These are phyloP conservation scores for Cheilosia impressa DNA, from an alignment of 2,888 invertebrate genomes.

Conservation along the genomic window DNA sequence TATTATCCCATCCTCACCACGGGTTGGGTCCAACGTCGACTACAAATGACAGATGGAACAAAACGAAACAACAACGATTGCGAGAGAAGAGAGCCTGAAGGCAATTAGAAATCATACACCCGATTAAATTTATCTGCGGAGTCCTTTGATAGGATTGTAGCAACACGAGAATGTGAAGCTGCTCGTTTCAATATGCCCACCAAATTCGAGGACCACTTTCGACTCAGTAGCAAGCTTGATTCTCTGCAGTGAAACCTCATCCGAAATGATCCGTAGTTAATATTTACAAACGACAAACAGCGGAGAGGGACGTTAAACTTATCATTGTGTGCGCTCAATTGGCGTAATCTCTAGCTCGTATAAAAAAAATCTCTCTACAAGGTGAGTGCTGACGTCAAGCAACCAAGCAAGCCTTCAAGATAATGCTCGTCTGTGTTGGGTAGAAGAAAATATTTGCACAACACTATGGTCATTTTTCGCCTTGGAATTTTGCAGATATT, in stretches of 20 bases:
- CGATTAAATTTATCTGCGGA: no score
- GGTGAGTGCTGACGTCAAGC: slow-evolving; percentile 52
- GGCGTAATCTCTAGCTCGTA: slow-evolving; percentile 23
- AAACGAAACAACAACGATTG: no score
- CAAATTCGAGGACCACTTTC: no score
- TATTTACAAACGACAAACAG: slow-evolving; percentile 9
- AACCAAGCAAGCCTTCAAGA: slow-evolving; percentile 38
- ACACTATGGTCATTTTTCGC: slow-evolving; percentile 50
- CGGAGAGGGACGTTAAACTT: background rate
- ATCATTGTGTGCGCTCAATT: slow-evolving; percentile 12
- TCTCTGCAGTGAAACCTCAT: background rate
- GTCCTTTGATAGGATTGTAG: no score
- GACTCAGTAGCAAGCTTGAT: background rate
- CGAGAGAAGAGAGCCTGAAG: no score
- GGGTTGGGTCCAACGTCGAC: no score
- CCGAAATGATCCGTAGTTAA: background rate
- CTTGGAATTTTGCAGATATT: slow-evolving; percentile 48
- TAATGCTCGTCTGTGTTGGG: slow-evolving; percentile 33
- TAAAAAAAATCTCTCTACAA: slow-evolving; percentile 20
- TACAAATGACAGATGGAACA: no score
- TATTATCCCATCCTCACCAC: no score
- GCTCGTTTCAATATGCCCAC: no score
- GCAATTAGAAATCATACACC: no score
- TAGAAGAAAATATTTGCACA: slow-evolving; percentile 45
- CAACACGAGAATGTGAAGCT: no score